Evolutionary conservation across 2,888 invertebrate genomes (phyloP).

Genomic region (Aelia acuminata): DNA sequence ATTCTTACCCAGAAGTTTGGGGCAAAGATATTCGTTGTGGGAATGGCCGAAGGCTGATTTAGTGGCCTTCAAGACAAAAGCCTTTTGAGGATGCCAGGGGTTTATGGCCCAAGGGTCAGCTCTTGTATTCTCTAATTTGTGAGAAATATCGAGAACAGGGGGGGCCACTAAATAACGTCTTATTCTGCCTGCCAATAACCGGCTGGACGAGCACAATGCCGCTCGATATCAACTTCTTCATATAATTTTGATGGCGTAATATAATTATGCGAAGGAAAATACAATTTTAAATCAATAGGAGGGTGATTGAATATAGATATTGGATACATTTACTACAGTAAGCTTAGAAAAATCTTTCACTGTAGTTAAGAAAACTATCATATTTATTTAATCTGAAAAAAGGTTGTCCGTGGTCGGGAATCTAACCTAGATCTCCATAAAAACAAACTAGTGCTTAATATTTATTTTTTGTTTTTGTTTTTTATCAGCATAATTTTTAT

Average conservation of each 20-base stretch:
- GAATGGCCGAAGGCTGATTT: conserved; percentile 42
- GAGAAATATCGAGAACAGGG: neutral
- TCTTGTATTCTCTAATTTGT: conserved; percentile 45
- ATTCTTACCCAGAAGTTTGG: conserved; percentile 22
- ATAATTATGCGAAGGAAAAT: too few relatives aligned
- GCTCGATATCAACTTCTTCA: neutral
- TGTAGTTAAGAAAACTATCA: too few relatives aligned
- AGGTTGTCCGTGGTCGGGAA: too few relatives aligned
- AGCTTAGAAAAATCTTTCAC: too few relatives aligned
- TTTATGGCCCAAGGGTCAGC: conserved; percentile 10
- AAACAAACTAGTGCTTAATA: too few relatives aligned
- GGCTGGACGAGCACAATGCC: neutral
- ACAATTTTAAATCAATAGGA: too few relatives aligned
- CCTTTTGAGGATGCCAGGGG: neutral
- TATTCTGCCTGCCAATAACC: conserved; percentile 39
- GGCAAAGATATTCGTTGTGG: conserved; percentile 25
- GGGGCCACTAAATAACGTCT: conserved; percentile 5
- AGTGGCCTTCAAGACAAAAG: conserved; percentile 43
- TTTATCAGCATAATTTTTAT: too few relatives aligned
- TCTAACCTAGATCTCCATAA: too few relatives aligned
- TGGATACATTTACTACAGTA: too few relatives aligned
- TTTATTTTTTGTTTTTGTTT: too few relatives aligned
- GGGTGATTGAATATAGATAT: too few relatives aligned
- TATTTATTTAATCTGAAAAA: too few relatives aligned
- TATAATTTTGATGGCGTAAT: neutral